phyloP scores from a whole-genome alignment of 2,113 vertebrate genomes.

The Amphiprion ocellaris region DNA sequence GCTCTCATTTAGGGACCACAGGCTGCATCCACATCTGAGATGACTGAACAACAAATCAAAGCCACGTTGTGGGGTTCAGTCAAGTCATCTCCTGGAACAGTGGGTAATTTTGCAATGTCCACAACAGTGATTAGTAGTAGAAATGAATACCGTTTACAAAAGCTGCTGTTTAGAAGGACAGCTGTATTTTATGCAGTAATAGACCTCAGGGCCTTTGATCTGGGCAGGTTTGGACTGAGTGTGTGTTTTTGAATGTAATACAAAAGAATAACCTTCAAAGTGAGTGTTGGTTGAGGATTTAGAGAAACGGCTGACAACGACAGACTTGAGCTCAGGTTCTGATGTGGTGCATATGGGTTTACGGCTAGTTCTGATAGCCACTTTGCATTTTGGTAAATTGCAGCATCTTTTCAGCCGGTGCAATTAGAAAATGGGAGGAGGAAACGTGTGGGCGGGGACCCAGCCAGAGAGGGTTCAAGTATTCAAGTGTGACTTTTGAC shows the following conservation, averaged over 20 bases:
- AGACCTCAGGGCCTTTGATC: slow-evolving; percentile 60
- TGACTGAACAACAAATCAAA: slow-evolving; percentile 72
- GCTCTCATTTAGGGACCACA: slow-evolving; percentile 68
- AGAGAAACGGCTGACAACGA: slow-evolving; percentile 39
- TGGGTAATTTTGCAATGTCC: slow-evolving; percentile 59
- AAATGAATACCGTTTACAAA: slow-evolving; percentile 54
- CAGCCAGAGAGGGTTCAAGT: slow-evolving; percentile 15
- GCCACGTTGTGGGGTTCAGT: slow-evolving; percentile 47
- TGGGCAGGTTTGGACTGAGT: slow-evolving; percentile 25
- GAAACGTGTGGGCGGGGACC: neutral
- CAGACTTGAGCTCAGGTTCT: slow-evolving; percentile 24
- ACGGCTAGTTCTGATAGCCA: neutral
- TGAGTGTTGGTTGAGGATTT: slow-evolving; percentile 24
- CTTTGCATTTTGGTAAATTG: slow-evolving; percentile 33
- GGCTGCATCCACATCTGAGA: slow-evolving; percentile 65
- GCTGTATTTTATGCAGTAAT: slow-evolving; percentile 42
- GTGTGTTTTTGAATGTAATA: slow-evolving; percentile 21
- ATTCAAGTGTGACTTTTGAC: slow-evolving; percentile 71
- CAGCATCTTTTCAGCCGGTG: slow-evolving; percentile 13
- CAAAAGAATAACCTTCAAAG: slow-evolving; percentile 44
- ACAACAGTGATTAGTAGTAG: slow-evolving; percentile 75
- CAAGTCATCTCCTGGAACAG: slow-evolving; percentile 58
- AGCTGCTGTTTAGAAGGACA: slow-evolving; percentile 43
- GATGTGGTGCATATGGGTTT: slow-evolving; percentile 15
- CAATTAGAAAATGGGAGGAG: slow-evolving; percentile 38